Evolutionary conservation across 2,888 invertebrate species (phyloP).

Genomic region (Antheraea yamamai): DNA sequence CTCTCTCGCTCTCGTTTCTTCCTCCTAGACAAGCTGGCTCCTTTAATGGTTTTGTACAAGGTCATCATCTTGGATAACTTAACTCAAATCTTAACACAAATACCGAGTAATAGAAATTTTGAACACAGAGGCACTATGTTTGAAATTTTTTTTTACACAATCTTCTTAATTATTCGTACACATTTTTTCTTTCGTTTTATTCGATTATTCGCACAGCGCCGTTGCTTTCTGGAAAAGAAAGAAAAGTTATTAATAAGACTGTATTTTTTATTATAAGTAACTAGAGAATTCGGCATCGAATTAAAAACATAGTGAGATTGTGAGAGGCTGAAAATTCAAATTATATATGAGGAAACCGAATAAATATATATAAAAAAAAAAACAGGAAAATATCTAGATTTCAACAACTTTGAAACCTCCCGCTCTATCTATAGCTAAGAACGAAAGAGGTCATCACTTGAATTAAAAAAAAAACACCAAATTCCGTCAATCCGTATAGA

Average conservation of each 20-base stretch:
- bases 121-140: slow-evolving; percentile 24
- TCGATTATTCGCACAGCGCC: slow-evolving; percentile 4
- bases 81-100: slow-evolving; percentile 40
- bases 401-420: no score
- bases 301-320: no score
- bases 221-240: slow-evolving; percentile 20
- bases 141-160: slow-evolving; percentile 19
- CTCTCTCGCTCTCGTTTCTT: slow-evolving; percentile 77
- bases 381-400: no score
- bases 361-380: no score
- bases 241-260: neutral
- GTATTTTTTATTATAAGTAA: neutral
- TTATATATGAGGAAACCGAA: no score
- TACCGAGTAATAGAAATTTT: slow-evolving; percentile 23
- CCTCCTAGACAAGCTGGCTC: slow-evolving; percentile 76
- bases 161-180: slow-evolving; percentile 9
- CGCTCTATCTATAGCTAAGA: no score
- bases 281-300: no score
- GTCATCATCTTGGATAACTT: slow-evolving; percentile 77
- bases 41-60: slow-evolving; percentile 80
- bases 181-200: slow-evolving; percentile 8
- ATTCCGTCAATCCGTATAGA: no score
- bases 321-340: no score
- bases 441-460: no score
- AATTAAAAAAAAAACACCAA: no score